Evolutionary conservation across 2,797 vertebrate species (phyloP), one percentile per base, ranked within the genome.

Genomic region (Myotis findleyi): DNA sequence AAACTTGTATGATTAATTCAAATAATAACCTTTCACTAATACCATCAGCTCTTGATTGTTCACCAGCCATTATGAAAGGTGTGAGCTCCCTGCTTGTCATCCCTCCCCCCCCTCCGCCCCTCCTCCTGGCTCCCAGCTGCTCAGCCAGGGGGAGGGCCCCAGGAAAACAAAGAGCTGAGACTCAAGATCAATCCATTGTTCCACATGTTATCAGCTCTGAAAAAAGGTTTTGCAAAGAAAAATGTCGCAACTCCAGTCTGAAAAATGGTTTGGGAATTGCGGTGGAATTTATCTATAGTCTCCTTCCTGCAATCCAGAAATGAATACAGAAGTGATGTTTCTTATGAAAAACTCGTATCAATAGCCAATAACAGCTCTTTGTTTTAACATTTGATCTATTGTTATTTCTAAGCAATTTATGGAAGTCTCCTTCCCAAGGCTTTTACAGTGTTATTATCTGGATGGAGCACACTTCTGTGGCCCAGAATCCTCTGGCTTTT

Each of bases 1-100:
- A 97, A 97, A 97, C 95, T 97, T 93, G 88, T 96, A 75, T 97
- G 96, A 97, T 97, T 97, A 97, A 97, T 97, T 97, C 97, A 97
- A 97, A 97, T 97, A 96, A 97, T 97, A 97, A 97, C 97, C 97
- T 97, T 97, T 97, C 97, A 97, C 95, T 97, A 97, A 97, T 97
- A 97, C 97, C 97, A 96, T 94, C 96, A 96, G 97, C 53, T 97
- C 97, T 95, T 96, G 97, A 96, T 97, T 97, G 97, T 97, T 97
- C 97, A 73, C 96, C 62, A 97, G 95, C 95, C 97, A 89, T 97
- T 92, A 94, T 92, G 96, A 96, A 97, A 97, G 97, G 95, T 97
- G 97, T 93, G 92, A 95, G 97, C 88, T 83, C 87, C 53, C 51
- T 9, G 30, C 94, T 59, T 90, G 81, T 94, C 96, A 89, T 7